Percentiles rank a stretch among this genome's conserved stretches.
Conservation (phyloP, 2,797 vertebrate genomes). For the Xenopus petersii region DNA sequence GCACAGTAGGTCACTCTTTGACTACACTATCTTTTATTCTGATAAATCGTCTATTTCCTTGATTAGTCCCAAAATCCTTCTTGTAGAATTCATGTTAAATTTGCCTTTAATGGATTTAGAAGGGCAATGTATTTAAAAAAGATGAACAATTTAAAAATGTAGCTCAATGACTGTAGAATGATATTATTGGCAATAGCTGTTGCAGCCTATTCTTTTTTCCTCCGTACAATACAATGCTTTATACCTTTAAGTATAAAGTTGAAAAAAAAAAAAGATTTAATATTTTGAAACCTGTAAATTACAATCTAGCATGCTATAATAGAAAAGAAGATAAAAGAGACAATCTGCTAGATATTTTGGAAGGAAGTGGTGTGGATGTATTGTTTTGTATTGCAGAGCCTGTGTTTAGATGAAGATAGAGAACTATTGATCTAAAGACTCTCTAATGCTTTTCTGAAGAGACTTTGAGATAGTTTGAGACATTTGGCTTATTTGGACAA, state of each 20-base stretch:
- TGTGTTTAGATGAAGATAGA: background rate
- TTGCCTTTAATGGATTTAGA: background rate
- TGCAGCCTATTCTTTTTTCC: background rate
- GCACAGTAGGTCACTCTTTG: conserved; percentile 10
- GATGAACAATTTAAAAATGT: background rate
- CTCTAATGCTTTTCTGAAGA: conserved; percentile 4
- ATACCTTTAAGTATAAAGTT: no score
- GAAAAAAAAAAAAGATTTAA: background rate
- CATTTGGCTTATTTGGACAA: conserved; percentile 16
- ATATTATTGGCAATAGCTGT: conserved; percentile 24
- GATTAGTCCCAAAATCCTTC: conserved; percentile 19
- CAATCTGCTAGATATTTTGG: conserved; percentile 2
- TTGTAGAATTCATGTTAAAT: conserved; percentile 8
- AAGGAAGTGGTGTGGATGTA: background rate
- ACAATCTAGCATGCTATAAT: background rate
- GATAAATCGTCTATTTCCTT: conserved; percentile 22
- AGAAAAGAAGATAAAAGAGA: background rate
- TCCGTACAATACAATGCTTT: no score
- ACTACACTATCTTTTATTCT: conserved; percentile 2
- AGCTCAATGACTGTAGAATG: background rate
- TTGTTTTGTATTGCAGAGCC: conserved; percentile 1
- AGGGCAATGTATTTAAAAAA: background rate
- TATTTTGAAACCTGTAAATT: conserved; percentile 9
- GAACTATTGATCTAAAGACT: conserved; percentile 1
- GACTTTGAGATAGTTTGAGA: conserved; percentile 17